These are phyloP conservation scores for Drosophila pegasa DNA, from an alignment of 2,888 invertebrate genomes.

Conservation along the genomic window DNA sequence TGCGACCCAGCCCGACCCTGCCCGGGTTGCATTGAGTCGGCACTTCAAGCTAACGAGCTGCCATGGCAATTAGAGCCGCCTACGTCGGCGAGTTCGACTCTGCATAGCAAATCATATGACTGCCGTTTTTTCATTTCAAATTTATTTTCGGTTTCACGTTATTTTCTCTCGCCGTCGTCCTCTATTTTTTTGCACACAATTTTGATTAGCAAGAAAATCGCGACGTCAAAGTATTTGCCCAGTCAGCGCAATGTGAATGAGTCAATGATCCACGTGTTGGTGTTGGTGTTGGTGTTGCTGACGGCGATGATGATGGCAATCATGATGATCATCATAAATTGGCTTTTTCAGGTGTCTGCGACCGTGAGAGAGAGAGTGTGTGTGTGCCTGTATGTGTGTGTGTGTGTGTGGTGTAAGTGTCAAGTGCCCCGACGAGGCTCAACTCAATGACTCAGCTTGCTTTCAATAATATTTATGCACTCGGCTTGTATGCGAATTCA, in stretches of 20 bases:
- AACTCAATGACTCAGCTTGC: slow-evolving; percentile 49
- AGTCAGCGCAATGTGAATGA: slow-evolving; percentile 64
- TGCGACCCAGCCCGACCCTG: slow-evolving; percentile 9
- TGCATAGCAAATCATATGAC: slow-evolving; percentile 47
- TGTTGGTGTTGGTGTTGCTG: slow-evolving; percentile 22
- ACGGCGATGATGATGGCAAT: slow-evolving; percentile 9
- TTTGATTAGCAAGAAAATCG: slow-evolving; percentile 55
- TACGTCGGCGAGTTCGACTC: slow-evolving; percentile 12
- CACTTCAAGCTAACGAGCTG: slow-evolving; percentile 72
- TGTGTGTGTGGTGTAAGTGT: slow-evolving; percentile 47
- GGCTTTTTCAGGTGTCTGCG: slow-evolving; percentile 48
- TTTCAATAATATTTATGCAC: slow-evolving; percentile 78
- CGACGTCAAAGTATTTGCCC: slow-evolving; percentile 45
- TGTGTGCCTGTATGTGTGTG: slow-evolving; percentile 14
- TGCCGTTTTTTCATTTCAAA: slow-evolving; percentile 19
- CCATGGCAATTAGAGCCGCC: slow-evolving; percentile 68
- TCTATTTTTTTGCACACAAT: slow-evolving; percentile 12
- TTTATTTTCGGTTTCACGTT: slow-evolving; percentile 9
- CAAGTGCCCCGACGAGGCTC: slow-evolving; percentile 55
- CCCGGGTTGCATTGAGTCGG: slow-evolving; percentile 15
- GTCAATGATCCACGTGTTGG: slow-evolving; percentile 54
- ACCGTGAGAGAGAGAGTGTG: slow-evolving; percentile 7
- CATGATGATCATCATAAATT: slow-evolving; percentile 40
- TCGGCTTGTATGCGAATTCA: slow-evolving; percentile 60
- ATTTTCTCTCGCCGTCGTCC: background rate